These are phyloP conservation scores for Caracal caracal DNA, from an alignment of 2,113 vertebrate genomes.

Conservation along the genomic window DNA sequence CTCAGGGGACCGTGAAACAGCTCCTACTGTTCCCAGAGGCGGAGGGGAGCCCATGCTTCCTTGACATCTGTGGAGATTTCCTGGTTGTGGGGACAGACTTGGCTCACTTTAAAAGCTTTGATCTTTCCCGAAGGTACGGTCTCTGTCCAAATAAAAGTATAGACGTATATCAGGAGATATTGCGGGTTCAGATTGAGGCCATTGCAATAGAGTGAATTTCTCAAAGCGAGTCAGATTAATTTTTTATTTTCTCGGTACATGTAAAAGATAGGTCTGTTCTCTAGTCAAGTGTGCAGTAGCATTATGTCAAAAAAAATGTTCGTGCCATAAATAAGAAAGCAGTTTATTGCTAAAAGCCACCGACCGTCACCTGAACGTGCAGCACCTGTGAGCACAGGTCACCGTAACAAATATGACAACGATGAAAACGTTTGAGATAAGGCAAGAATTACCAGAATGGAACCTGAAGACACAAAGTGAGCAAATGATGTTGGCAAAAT, in stretches of 20 bases:
- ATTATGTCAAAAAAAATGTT: neutral
- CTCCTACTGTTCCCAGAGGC: conserved; percentile 92
- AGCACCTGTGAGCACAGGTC: neutral
- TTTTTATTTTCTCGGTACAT: neutral
- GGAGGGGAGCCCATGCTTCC: conserved; percentile 92
- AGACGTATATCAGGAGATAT: neutral
- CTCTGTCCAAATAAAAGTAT: neutral
- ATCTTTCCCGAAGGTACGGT: conserved; percentile 95
- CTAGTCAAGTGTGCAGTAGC: neutral
- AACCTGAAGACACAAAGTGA: neutral
- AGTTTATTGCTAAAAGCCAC: neutral
- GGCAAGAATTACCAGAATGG: too few relatives aligned
- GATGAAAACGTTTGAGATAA: neutral
- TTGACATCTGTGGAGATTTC: conserved; percentile 93
- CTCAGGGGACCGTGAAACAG: conserved; percentile 97
- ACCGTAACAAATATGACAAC: neutral
- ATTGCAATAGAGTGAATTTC: neutral
- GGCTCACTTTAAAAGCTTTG: conserved; percentile 93
- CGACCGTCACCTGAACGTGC: neutral
- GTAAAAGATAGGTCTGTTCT: accelerated
- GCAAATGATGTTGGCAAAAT: neutral
- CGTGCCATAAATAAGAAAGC: neutral
- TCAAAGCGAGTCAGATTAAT: neutral
- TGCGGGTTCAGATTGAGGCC: neutral
- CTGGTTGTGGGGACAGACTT: conserved; percentile 95